These are phyloP conservation scores for Pelecanoides urinatrix DNA, from an alignment of 2,113 vertebrate genomes.

Conservation along the genomic window DNA sequence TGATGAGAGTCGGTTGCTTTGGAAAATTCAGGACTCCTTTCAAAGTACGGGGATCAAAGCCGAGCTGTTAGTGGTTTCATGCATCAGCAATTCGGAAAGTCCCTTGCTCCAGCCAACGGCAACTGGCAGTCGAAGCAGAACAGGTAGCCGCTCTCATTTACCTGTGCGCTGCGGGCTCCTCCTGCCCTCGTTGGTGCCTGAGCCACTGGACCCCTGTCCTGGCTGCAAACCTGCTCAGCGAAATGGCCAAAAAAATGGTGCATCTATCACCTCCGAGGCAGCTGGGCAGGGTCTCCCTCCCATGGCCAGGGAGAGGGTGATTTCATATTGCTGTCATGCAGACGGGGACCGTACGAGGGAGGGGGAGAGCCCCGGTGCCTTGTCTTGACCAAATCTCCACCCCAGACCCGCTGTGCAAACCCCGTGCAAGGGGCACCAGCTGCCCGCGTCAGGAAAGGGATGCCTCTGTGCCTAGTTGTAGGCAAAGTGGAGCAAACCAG, in stretches of 20 bases:
- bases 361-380: neutral
- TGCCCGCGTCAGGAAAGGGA: fast-evolving
- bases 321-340: fast-evolving
- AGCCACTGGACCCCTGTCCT: fast-evolving
- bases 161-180: fast-evolving
- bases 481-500: neutral
- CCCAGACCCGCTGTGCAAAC: neutral
- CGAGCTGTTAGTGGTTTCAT: neutral
- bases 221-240: neutral
- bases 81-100: neutral
- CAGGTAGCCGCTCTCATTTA: neutral
- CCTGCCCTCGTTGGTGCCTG: fast-evolving
- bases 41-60: neutral
- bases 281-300: neutral
- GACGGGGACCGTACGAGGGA: fast-evolving
- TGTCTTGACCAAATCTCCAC: neutral
- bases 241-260: neutral
- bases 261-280: neutral
- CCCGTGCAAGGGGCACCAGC: neutral
- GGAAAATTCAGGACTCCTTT: neutral
- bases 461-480: neutral
- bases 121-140: neutral
- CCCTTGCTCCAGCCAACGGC: neutral
- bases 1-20: neutral
- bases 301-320: neutral